Percentiles rank a stretch among this genome's conserved stretches.
Evolutionary conservation across 2,888 invertebrate genomes (phyloP).

Genomic region (Andrena bucephala): DNA sequence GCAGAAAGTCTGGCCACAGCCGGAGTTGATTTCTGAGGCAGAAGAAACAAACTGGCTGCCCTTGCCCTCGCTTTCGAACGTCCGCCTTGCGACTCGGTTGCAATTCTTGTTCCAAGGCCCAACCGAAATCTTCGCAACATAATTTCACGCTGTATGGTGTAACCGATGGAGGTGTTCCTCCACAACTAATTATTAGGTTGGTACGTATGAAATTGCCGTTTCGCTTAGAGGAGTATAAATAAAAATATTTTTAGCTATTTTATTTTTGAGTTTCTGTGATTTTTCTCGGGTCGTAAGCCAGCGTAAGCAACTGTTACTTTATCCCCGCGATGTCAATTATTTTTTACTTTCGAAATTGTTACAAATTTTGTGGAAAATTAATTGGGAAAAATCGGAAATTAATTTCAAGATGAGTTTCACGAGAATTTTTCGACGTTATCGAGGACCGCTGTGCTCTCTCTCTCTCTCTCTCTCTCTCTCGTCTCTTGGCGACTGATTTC

Average conservation of each 20-base stretch:
- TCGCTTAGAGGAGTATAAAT: too few relatives aligned
- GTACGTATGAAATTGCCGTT: too few relatives aligned
- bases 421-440: constrained; percentile 37
- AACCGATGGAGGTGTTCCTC: background rate
- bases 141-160: background rate
- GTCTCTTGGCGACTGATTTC: constrained; percentile 46
- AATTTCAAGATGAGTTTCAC: background rate
- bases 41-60: constrained; percentile 47
- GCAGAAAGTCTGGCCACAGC: constrained; percentile 24
- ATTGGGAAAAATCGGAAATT: background rate
- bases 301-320: too few relatives aligned
- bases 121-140: background rate
- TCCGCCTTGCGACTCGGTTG: background rate
- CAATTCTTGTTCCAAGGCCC: background rate
- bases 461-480: constrained; percentile 2
- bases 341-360: too few relatives aligned
- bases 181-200: constrained; percentile 11
- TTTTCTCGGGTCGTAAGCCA: too few relatives aligned
- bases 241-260: too few relatives aligned
- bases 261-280: too few relatives aligned
- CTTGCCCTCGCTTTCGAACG: constrained; percentile 56
- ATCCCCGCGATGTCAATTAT: too few relatives aligned
- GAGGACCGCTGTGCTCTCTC: constrained; percentile 23
- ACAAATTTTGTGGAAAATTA: background rate
- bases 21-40: constrained; percentile 8